Evolutionary conservation across 2,888 invertebrate genomes (phyloP).

Genomic region (Pollenia griseotomentosa): DNA sequence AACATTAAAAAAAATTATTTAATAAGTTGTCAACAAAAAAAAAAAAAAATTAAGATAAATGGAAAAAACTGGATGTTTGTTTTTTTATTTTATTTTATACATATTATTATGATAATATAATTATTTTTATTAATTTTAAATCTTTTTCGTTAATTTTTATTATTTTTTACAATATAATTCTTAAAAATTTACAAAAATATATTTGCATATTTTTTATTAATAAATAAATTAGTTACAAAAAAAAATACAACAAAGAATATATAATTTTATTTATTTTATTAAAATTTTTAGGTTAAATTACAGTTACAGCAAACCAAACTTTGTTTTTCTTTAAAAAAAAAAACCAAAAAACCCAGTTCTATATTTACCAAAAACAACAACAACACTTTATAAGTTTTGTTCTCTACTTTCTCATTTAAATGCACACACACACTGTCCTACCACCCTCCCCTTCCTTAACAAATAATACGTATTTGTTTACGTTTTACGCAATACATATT

Average conservation of each 20-base stretch:
- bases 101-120: slow-evolving; percentile 67
- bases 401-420: not conserved
- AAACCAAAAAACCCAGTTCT: not conserved
- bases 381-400: slow-evolving; percentile 12
- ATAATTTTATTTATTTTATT: slow-evolving; percentile 15
- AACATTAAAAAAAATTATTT: slow-evolving; percentile 57
- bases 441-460: too few species aligned
- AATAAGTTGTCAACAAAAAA: slow-evolving; percentile 61
- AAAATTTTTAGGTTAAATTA: slow-evolving; percentile 70
- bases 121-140: slow-evolving; percentile 71
- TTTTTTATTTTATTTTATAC: slow-evolving; percentile 75
- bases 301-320: not conserved
- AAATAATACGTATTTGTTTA: slow-evolving; percentile 27
- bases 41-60: slow-evolving; percentile 60
- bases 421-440: not conserved
- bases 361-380: slow-evolving; percentile 17
- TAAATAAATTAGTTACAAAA: slow-evolving; percentile 82
- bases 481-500: slow-evolving; percentile 62
- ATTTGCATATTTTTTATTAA: slow-evolving; percentile 80
- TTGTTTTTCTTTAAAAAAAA: not conserved
- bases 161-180: slow-evolving; percentile 72
- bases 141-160: slow-evolving; percentile 75
- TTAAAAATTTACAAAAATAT: slow-evolving; percentile 77
- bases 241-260: slow-evolving; percentile 31
- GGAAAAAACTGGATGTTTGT: slow-evolving; percentile 79